Evolutionary conservation across 2,888 invertebrate species (phyloP).

Genomic region (Isoperla grammatica): DNA sequence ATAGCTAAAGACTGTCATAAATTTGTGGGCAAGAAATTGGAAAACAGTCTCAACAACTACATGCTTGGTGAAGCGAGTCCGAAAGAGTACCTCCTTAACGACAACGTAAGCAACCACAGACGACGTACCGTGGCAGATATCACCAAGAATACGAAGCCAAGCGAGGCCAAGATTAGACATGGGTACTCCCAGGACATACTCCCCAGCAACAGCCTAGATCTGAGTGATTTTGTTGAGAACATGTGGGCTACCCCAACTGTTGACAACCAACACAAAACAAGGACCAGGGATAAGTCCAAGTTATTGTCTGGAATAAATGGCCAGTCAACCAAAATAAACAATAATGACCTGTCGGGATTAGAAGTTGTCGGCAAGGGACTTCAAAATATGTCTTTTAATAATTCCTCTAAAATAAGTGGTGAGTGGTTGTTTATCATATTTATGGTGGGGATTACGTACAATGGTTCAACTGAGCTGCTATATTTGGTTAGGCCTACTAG

Average conservation of each 20-base stretch:
- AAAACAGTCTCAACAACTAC: slow-evolving; percentile 14
- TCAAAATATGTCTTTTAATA: not conserved
- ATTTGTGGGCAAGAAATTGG: slow-evolving; percentile 6
- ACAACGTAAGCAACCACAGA: slow-evolving; percentile 13
- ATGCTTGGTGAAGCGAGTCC: slow-evolving; percentile 17
- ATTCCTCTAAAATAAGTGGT: not conserved
- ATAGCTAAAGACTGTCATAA: slow-evolving; percentile 10
- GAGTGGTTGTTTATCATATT: not conserved
- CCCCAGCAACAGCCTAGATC: slow-evolving; percentile 13
- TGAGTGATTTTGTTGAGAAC: slow-evolving; percentile 16
- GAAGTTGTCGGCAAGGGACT: slow-evolving; percentile 17
- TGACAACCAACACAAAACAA: slow-evolving; percentile 14
- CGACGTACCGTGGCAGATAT: slow-evolving; percentile 8
- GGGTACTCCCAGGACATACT: slow-evolving; percentile 24
- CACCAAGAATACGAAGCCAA: slow-evolving; percentile 6
- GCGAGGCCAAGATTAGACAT: slow-evolving; percentile 22
- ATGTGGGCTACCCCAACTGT: slow-evolving; percentile 17
- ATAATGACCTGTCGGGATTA: slow-evolving; percentile 12
- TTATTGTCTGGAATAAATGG: not conserved
- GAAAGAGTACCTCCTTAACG: slow-evolving; percentile 18
- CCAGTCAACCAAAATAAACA: slow-evolving; percentile 16
- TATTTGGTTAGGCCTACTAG: too few species aligned
- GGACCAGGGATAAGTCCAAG: slow-evolving; percentile 6
- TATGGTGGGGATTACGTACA: too few species aligned
- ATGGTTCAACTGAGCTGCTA: too few species aligned